Base-by-base conservation (phyloP, 1,140 invertebrate genomes). In the Drosophila saltans region DNA sequence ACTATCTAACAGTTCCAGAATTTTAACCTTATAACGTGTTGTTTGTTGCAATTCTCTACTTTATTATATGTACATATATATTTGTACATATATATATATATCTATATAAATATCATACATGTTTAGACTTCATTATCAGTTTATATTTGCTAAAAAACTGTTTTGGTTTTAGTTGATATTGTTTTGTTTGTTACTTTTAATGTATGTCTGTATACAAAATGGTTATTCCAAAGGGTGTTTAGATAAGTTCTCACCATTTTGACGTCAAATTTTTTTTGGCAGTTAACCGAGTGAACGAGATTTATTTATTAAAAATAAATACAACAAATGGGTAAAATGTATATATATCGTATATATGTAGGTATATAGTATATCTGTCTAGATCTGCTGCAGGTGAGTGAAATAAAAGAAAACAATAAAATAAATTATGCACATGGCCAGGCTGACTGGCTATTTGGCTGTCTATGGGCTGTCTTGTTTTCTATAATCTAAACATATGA, bases 401-500 rank as follows among this genome's bases (percentile, higher is more conserved):
- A 52, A 52, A 52, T 52, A 52, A 52, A 52, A 52, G 45, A 52
- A 52, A 52, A 26, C 45, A 52, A 52, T 52, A 26, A 52, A 52
- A 52, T 52, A 52, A 26, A 52, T 10, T 52, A 52, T 52, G 45
- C 45, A 52, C 45, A 52, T 52, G 21, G 45, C 45, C 26, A 24
- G 10, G 10, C 45, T 52, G 6, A 3, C 11, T 52, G 24, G 45
- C 8, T 52, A 26, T 52, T 52, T 52, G 21, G 21, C 21, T 52
- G 45, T 52, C 45, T 52, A 26, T 52, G 45, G 45, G 6, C 7
- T 26, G 45, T 52, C 45, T 52, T 52, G 21, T 52, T 52, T 52
- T 52, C 45, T 52, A 26, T 52, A 66, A 36, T 36, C 73, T 41
- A 75, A 75, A 48, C 72, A 75, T 16, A 67, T 56, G 43, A 11